A percentile compares a stretch with the other conserved stretches of the same genome.
These are phyloP conservation scores for Drosophila serrata DNA, from an alignment of 1,140 invertebrate genomes.

Conservation along the genomic window DNA sequence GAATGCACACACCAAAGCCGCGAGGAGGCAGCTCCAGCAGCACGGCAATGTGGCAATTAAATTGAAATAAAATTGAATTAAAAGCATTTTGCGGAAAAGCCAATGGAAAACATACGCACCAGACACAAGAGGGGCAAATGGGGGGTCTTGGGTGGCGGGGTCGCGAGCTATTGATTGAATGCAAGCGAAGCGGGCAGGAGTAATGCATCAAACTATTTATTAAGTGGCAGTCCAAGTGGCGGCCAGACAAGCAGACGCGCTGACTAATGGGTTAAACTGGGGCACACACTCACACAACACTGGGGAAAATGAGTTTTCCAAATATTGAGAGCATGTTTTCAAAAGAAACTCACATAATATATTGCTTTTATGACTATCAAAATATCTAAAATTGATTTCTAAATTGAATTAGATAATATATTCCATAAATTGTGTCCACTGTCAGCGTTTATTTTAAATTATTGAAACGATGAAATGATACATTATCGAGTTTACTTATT, in stretches of 20 bases:
- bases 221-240: constrained; percentile 76
- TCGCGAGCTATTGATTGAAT: constrained; percentile 71
- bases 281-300: constrained; percentile 15
- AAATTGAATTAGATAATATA: not conserved
- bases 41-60: constrained; percentile 79
- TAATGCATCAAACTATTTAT: constrained; percentile 83
- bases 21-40: not conserved
- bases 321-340: not conserved
- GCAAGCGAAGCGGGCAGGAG: constrained; percentile 56
- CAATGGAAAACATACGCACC: constrained; percentile 61
- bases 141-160: constrained; percentile 15
- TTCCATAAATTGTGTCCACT: too few species aligned
- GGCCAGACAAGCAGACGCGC: constrained; percentile 66
- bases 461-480: not conserved
- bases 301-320: not conserved
- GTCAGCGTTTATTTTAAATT: not conserved
- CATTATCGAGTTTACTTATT: not conserved
- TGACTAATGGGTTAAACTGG: constrained; percentile 68
- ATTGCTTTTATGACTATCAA: too few species aligned
- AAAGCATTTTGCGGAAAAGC: constrained; percentile 82
- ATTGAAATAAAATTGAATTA: constrained; percentile 83
- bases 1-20: not conserved
- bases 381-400: not conserved
- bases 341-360: fast-evolving
- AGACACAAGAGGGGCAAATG: not conserved